Evolutionary conservation across 2,888 invertebrate genomes (phyloP), one percentile per base, ranked within the genome.

Genomic region (Phorcus lineatus): DNA sequence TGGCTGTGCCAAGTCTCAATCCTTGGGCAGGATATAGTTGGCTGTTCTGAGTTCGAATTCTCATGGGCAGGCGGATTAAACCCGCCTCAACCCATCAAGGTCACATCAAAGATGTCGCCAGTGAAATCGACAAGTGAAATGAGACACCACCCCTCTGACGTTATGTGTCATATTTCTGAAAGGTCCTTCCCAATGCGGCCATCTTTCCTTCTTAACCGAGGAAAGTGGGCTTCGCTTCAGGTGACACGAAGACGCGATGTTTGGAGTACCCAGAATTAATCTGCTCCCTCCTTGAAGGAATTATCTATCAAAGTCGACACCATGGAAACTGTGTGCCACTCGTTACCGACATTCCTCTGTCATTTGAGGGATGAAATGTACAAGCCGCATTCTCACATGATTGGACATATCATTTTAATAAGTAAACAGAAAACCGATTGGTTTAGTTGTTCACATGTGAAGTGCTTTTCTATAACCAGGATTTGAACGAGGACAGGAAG

Each of bases 281-380:
- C 62, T 62, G 62, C 28, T 28, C 28, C 28, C 28, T 62, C 24
- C 62, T 62, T 17, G 62, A 62, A 16, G 28, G 62, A 62, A 62
- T 62, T 62, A 62, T 62, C 62, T 62, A 62, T 62, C 62, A 62
- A 62, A 62, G 28, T 62, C 28, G 62, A 62, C 62, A 62, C 62
- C 62, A 28, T 62, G 62, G 28, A 62, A 62, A 62, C 62, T 17
- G 24, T 28, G n/a, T 62, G 62, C 24, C 62, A 62, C 28, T 13
- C 13, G 11, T 13, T 47, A 4, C 13, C 47, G 11, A 13, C 47
- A 47, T 47, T 47, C 47, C 47, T 47, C 47, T 13, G 47, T 47
- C 47, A 47, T 47, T 9, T 11, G 47, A 13, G 11, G 13, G 11
- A 6, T 47, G 47, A 47, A 47, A 47, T 47, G 47, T 47, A 47